Evolutionary conservation across 2,888 invertebrate genomes (phyloP), one percentile per base, ranked within the genome.

Genomic region (Aricia artaxerxes): DNA sequence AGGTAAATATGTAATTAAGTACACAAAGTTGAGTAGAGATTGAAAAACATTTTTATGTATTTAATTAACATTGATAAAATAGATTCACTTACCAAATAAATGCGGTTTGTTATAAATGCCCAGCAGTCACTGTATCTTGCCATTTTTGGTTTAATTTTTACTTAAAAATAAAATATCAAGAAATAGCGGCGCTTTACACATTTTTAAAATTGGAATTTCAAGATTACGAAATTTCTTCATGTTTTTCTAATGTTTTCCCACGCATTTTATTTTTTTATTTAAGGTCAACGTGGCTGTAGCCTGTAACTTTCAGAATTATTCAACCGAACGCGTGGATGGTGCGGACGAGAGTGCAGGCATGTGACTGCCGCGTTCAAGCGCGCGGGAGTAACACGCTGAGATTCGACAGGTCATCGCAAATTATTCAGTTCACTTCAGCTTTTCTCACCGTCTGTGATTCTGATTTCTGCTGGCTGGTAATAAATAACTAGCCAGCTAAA

Each of bases 11-110:
- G 38, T 13, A 35, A 2, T 35, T 40, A 24, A 24, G 24, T 40
- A 9, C 44, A 44, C 49, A 9, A 44, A 44, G 49, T 49, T 3
- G 9, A 44, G 44, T 44, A 44, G 44, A 44, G 49, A 2, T 49
- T 49, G n/a, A 40, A 38, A 78, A 57, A 61, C 69, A 53, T 72
- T 38, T 38, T 38, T 64, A 75, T 24, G 13, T 75, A 44, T 31
- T 75, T 61, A 9, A 61, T 53, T 72, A 38, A 4, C 11, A 38
- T 35, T 35, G 13, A 13, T 49, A 24, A 78, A 60, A 24, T 61
- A n/a, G 44, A 77, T 64, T 72, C 78, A 86, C 92, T 91, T 86
- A 92, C 92, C 91, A 90, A 86, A 88, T 89, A 90, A 84, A 88
- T 84, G 78, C 91, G 90, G 82, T 86, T 85, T 79, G 85, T 89